Conservation (phyloP, 2,888 invertebrate species). For the Cybosia mesomella region DNA sequence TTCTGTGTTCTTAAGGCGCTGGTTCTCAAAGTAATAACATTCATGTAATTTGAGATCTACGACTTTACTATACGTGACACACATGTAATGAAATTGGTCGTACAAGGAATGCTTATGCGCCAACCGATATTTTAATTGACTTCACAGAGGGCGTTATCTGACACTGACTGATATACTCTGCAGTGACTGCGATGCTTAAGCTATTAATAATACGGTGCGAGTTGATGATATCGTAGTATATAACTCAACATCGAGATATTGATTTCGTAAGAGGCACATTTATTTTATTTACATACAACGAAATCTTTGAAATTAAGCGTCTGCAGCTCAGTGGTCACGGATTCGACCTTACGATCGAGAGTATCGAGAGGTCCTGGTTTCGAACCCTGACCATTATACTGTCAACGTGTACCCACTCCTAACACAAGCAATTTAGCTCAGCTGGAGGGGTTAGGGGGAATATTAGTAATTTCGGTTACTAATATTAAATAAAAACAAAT, state of each 20-base stretch:
- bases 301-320: too few relatives aligned
- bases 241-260: background rate
- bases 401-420: too few relatives aligned
- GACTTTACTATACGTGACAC: background rate
- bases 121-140: background rate
- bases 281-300: too few relatives aligned
- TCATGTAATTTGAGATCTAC: background rate
- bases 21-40: background rate
- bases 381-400: too few relatives aligned
- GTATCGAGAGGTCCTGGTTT: too few relatives aligned
- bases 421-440: too few relatives aligned
- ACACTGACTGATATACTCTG: conserved; percentile 18
- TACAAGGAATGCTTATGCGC: background rate
- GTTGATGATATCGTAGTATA: conserved; percentile 6
- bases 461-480: too few relatives aligned
- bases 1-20: background rate
- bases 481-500: too few relatives aligned
- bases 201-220: conserved; percentile 11
- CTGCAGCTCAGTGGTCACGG: too few relatives aligned
- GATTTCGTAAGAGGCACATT: background rate
- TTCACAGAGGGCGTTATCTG: background rate
- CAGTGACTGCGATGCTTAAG: background rate
- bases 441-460: too few relatives aligned
- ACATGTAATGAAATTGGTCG: background rate
- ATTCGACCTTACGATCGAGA: too few relatives aligned